Evolutionary conservation across 2,888 invertebrate genomes (phyloP).

Genomic region (Drosophila aldrichi): DNA sequence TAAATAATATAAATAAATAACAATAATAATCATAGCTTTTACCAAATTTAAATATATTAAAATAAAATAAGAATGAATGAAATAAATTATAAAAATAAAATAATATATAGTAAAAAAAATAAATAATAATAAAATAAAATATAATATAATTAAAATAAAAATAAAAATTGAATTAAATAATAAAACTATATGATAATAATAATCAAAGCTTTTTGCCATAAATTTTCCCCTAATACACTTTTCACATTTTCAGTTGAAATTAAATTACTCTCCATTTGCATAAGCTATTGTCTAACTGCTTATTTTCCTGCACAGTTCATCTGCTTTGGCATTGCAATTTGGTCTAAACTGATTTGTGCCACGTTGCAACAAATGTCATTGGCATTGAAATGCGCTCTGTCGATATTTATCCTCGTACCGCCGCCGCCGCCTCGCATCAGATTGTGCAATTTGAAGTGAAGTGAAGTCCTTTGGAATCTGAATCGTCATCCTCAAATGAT

Average conservation of each 20-base stretch:
- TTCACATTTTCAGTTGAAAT: background rate
- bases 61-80: no score
- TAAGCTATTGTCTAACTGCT: background rate
- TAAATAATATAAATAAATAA: no score
- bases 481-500: slow-evolving; percentile 13
- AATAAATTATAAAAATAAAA: no score
- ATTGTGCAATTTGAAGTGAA: slow-evolving; percentile 29
- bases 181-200: no score
- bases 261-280: background rate
- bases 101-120: no score
- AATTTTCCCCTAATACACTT: background rate
- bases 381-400: background rate
- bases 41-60: no score
- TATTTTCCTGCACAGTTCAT: slow-evolving; percentile 5
- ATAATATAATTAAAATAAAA: no score
- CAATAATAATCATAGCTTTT: no score
- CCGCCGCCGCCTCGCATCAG: background rate
- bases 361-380: slow-evolving; percentile 10
- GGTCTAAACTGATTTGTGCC: slow-evolving; percentile 14
- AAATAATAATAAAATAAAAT: no score
- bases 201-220: background rate
- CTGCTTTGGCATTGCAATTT: background rate
- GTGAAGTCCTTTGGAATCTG: background rate
- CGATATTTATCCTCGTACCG: background rate
- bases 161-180: no score